These are phyloP conservation scores for Psophia crepitans DNA, from an alignment of 2,113 vertebrate genomes.

Conservation along the genomic window DNA sequence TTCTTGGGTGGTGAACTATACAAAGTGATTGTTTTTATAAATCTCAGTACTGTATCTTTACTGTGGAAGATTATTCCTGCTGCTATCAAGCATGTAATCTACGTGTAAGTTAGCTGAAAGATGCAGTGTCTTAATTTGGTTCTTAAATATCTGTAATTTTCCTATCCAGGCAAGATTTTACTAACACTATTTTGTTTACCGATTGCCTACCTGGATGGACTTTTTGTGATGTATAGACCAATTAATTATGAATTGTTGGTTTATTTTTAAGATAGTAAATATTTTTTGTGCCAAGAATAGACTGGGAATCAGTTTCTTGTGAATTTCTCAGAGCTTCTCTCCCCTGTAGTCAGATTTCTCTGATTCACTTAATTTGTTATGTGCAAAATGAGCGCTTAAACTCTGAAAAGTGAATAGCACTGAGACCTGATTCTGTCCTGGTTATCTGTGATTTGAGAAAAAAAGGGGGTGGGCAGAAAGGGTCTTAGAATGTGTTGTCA, in stretches of 20 bases:
- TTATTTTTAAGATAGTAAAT: background rate
- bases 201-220: background rate
- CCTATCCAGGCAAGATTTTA: background rate
- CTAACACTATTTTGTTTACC: background rate
- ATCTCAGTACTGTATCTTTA: background rate
- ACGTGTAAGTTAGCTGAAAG: background rate
- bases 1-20: constrained; percentile 60
- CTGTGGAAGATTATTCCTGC: background rate
- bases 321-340: background rate
- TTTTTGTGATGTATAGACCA: background rate
- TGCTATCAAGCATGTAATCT: background rate
- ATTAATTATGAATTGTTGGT: background rate
- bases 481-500: background rate
- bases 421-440: background rate
- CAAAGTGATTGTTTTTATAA: background rate
- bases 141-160: background rate
- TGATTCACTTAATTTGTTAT: background rate
- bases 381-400: background rate
- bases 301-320: background rate
- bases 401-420: background rate
- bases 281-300: background rate
- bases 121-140: background rate
- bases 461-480: fast-evolving
- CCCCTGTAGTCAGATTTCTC: background rate
- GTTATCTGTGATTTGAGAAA: background rate